Evolutionary conservation across 2,797 vertebrate species (phyloP).

Genomic region (Lagodon rhomboides): DNA sequence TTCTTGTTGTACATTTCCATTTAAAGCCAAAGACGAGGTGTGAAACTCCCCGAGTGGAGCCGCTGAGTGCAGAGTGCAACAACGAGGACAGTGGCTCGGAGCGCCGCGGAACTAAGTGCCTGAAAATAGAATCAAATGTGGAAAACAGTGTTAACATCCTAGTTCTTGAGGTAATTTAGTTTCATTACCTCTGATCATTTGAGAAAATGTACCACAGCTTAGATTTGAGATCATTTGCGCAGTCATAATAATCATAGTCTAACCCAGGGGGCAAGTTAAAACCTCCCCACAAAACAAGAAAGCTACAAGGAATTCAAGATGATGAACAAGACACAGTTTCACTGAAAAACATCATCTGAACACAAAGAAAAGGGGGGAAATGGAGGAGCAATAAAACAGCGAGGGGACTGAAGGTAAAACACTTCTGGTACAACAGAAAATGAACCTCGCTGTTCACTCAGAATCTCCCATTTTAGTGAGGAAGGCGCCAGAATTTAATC

Average conservation of each 20-base stretch:
- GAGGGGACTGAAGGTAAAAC: neutral
- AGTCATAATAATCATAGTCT: conserved; percentile 41
- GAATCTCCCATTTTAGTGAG: conserved; percentile 17
- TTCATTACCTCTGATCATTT: conserved; percentile 52
- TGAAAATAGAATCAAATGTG: conserved; percentile 32
- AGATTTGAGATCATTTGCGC: conserved; percentile 48
- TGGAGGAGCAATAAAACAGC: conserved; percentile 19
- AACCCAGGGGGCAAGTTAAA: conserved; percentile 26
- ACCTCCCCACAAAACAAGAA: conserved; percentile 14
- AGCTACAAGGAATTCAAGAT: conserved; percentile 23
- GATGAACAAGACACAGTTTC: conserved; percentile 16
- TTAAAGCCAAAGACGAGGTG: conserved; percentile 36
- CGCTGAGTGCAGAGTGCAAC: conserved; percentile 16
- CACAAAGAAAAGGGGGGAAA: conserved; percentile 27
- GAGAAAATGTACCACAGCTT: conserved; percentile 34
- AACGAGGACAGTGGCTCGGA: conserved; percentile 15
- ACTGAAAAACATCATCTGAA: conserved; percentile 11
- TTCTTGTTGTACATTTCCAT: neutral
- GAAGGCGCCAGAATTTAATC: conserved; percentile 39
- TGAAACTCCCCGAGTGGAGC: conserved; percentile 32
- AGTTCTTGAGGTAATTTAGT: conserved; percentile 27
- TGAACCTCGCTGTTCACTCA: conserved; percentile 2
- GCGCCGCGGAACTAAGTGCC: conserved; percentile 13
- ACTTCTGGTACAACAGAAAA: neutral
- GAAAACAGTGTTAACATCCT: conserved; percentile 23